Conservation (phyloP, 1,140 invertebrate species). For the Lordiphosa clarofinis region DNA sequence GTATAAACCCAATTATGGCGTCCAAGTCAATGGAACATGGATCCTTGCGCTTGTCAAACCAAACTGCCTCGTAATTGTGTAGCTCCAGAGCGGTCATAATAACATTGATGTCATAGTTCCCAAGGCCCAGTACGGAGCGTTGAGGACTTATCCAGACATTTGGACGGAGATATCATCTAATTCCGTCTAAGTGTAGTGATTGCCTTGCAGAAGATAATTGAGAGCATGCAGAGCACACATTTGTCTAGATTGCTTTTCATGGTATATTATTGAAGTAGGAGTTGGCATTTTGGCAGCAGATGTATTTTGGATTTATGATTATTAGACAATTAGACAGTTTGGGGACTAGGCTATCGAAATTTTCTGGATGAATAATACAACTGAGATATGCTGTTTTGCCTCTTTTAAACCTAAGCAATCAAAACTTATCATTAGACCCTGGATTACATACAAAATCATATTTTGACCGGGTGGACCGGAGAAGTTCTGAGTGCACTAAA, state of each 20-base stretch:
- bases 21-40: slow-evolving; percentile 88
- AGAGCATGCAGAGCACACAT: slow-evolving; percentile 96
- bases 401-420: no score
- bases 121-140: slow-evolving; percentile 93
- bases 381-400: no score
- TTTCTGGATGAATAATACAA: no score
- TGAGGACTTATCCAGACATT: slow-evolving; percentile 96
- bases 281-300: slow-evolving; percentile 21
- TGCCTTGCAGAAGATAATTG: slow-evolving; percentile 95
- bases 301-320: neutral
- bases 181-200: slow-evolving; percentile 89
- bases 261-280: slow-evolving; percentile 81
- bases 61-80: slow-evolving; percentile 91
- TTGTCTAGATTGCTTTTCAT: slow-evolving; percentile 90
- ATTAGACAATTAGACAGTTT: neutral
- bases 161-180: slow-evolving; percentile 90
- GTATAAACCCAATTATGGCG: slow-evolving; percentile 93
- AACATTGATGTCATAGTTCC: slow-evolving; percentile 99
- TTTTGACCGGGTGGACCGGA: no score
- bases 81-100: slow-evolving; percentile 95
- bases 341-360: no score
- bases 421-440: no score
- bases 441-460: no score
- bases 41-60: slow-evolving; percentile 98
- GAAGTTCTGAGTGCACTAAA: no score